These are phyloP conservation scores for rabbit (Oryctolagus cuniculus) DNA, from an alignment of 2,113 vertebrate species.

Conservation along the genomic window mOryCun1.1 NC_091438.1:158939501-158940000, in stretches of 20 bases:
- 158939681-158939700: neutral
- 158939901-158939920: neutral
- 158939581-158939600: neutral
- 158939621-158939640: neutral
- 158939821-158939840: neutral
- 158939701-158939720: constrained; percentile 92
- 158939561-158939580: rapidly evolving
- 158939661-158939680: rapidly evolving
- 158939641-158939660: rapidly evolving
- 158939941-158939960: neutral
- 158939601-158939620: neutral
- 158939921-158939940: neutral
- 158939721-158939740: constrained; percentile 93
- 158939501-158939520: neutral
- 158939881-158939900: too few species aligned
- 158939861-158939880: neutral
- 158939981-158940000: neutral
- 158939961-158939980: rapidly evolving
- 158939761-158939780: constrained; percentile 93
- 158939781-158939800: constrained; percentile 97
- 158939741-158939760: constrained; percentile 89
- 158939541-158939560: neutral
- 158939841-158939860: neutral
- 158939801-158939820: neutral
- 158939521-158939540: neutral